Evolutionary conservation across 2,888 invertebrate genomes (phyloP), one percentile per base, ranked within the genome.

Genomic region (Dryomyza anilis): DNA sequence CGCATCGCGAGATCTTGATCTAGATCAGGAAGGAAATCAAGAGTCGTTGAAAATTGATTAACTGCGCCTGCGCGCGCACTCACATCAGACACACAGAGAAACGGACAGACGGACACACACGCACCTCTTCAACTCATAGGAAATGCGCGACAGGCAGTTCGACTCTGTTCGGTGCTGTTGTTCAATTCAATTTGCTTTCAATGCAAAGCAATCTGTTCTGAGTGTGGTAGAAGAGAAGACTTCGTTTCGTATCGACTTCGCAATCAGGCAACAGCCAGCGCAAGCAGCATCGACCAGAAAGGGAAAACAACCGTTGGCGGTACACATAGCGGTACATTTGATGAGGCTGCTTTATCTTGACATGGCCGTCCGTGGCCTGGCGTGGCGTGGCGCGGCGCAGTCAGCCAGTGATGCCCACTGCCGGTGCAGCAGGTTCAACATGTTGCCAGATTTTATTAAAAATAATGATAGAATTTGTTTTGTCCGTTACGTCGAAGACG

Each of bases 11-110:
- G 71, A 75, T 76, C 76, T 74, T 74, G 74, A 78, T 79, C 76
- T 77, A 77, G 78, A 80, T 79, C 80, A 78, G 80, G 80, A 80
- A 79, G 79, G 78, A 80, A 79, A 80, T 79, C 77, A 79, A 79
- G 78, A 80, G 77, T 80, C 79, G 78, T 78, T 79, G 77, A 77
- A 79, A 61, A 80, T 80, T 79, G 80, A 80, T 80, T 79, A 80
- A 78, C 77, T 78, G 76, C 76, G 74, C 72, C 66, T 67, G 68
- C 25, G 16, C 57, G 16, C 43, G 10, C 25, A 60, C 33, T 27
- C 53, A 46, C 53, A 64, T 59, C 27, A 43, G n/a, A 53, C 52
- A 61, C 16, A n/a, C 8, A 29, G 33, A 48, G 27, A 33, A n/a
- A 61, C 43, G 45, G 45, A 55, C 46, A 63, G 33, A 30, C 46